Base-by-base conservation (phyloP, 2,113 vertebrate species). In the Ammodramus savannarum region DNA sequence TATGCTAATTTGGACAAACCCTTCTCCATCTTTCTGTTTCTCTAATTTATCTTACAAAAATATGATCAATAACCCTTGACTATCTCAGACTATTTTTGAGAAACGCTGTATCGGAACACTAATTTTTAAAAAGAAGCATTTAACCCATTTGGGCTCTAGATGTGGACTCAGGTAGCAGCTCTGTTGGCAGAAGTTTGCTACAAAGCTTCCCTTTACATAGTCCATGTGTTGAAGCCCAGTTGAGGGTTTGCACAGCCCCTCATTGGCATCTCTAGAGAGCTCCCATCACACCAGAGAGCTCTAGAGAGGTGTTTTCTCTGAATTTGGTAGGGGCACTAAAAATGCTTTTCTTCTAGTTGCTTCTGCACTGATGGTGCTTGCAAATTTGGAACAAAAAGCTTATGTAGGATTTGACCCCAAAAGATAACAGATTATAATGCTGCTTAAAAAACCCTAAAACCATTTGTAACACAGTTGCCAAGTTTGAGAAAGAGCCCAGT, bases 331-430 rank as follows among this genome's bases (percentile, higher is more conserved):
- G n/a, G 46, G 46, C 36, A 77, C 27, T 31, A 55, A 57, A 87
- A 66, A 27, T 75, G 18, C 44, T 72, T 77, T 80, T 66, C 32
- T 55, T 7, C 3, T 31, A 62, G 39, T 39, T 87, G 43, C 61
- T 83, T 84, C 84, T 87, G 73, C 77, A 0, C 38, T 94, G 83
- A 39, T 90, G 29, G 10, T 4, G 1, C 75, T 80, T 43, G 51
- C 38, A 77, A 77, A 81, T 93, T 94, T 81, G 58, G 73, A 91
- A 52, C 20, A 31, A 87, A 85, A 97, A 82, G 26, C 39, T 90
- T 63, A 79, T 83, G 91, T 89, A 95, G 77, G 91, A 95, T 75
- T 93, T 81, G 61, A 55, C 93, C 85, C 93, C 95, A 87, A 78
- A 63, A 91, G 83, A 96, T 95, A 92, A 80, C 71, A 82, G 73